Evolutionary conservation across 2,113 vertebrate species (phyloP).

Genomic region (Tursiops truncatus): DNA sequence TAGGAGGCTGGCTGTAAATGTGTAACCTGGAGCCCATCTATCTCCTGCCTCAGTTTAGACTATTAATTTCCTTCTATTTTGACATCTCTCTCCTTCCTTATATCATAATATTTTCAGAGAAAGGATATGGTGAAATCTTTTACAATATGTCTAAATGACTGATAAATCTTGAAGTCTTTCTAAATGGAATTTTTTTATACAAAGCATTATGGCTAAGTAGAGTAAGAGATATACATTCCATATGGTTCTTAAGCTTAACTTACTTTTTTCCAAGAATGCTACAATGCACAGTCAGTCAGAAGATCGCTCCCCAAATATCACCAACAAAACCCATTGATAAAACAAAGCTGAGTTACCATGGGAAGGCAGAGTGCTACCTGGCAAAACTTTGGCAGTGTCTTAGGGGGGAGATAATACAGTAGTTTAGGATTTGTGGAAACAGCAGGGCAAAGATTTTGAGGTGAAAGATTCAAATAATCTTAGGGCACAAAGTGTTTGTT

Average conservation of each 20-base stretch:
- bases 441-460: not conserved
- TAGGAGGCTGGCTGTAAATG: no score
- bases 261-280: not conserved
- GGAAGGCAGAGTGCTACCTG: not conserved
- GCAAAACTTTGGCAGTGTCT: not conserved
- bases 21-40: no score
- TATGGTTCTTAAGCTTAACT: not conserved
- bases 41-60: not conserved
- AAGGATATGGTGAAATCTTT: not conserved
- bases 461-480: not conserved
- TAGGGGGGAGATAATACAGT: no score
- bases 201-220: not conserved
- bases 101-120: not conserved
- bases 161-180: not conserved
- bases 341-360: not conserved
- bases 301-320: not conserved
- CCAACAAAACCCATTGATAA: not conserved
- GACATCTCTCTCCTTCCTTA: not conserved
- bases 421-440: not conserved
- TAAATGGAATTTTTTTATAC: not conserved
- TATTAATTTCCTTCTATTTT: not conserved
- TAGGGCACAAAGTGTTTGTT: not conserved
- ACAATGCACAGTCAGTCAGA: not conserved
- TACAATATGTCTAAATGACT: not conserved
- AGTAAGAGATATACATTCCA: not conserved